A percentile compares a stretch with the other conserved stretches of the same genome.
Conservation (phyloP, 2,888 invertebrate genomes). For the Syritta pipiens region DNA sequence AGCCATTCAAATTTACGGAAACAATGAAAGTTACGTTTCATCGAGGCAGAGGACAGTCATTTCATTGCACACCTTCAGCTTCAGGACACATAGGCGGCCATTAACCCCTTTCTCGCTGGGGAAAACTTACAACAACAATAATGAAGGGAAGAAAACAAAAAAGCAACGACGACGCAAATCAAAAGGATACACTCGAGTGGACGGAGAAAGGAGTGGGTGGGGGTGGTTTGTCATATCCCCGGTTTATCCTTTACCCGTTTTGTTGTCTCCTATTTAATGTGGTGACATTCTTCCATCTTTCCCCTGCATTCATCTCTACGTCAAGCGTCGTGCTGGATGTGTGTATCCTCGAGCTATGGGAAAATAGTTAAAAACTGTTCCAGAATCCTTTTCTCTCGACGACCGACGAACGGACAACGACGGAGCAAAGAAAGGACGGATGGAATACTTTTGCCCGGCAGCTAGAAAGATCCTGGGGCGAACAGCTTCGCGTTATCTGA, state of each 20-base stretch:
- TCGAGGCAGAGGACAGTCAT: slow-evolving; percentile 34
- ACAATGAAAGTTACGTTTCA: slow-evolving; percentile 42
- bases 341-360: slow-evolving; percentile 48
- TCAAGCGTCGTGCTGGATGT: neutral
- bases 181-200: slow-evolving; percentile 18
- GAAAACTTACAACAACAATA: slow-evolving; percentile 44
- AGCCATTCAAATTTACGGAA: slow-evolving; percentile 48
- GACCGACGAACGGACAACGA: neutral
- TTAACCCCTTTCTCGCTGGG: slow-evolving; percentile 43
- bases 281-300: slow-evolving; percentile 55
- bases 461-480: no score
- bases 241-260: slow-evolving; percentile 18
- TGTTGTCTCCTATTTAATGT: slow-evolving; percentile 60
- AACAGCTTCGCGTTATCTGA: no score
- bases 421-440: neutral
- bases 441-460: slow-evolving; percentile 22
- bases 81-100: slow-evolving; percentile 52
- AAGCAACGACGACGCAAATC: slow-evolving; percentile 6
- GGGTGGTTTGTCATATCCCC: slow-evolving; percentile 16
- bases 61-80: slow-evolving; percentile 49
- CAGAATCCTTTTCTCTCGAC: slow-evolving; percentile 30
- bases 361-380: slow-evolving; percentile 55
- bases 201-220: neutral
- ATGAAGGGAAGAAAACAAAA: neutral
- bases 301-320: slow-evolving; percentile 17